A percentile compares a stretch with the other conserved stretches of the same genome.
These are phyloP conservation scores for Oncorhynchus kisutch DNA, from an alignment of 2,113 vertebrate genomes.

Conservation along the genomic window DNA sequence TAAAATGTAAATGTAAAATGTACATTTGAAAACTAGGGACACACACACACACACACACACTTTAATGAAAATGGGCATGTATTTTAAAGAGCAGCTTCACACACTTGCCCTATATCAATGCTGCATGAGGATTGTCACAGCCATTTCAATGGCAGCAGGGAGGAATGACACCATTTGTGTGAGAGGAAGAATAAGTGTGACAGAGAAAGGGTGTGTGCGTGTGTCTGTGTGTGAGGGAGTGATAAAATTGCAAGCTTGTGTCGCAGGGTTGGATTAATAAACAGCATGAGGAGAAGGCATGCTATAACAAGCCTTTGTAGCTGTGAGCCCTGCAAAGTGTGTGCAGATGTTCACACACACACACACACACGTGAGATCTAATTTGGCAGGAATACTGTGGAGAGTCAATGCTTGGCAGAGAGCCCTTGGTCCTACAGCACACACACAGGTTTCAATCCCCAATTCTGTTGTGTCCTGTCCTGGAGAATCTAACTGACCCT, in stretches of 20 bases:
- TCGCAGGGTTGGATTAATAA: slow-evolving; percentile 3
- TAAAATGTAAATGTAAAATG: background rate
- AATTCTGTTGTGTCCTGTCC: no score
- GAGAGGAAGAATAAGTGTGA: background rate
- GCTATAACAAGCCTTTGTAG: slow-evolving; percentile 35
- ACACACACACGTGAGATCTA: background rate
- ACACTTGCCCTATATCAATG: background rate
- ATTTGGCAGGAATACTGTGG: no score
- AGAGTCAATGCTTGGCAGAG: no score
- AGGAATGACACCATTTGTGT: slow-evolving; percentile 27
- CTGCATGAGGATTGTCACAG: background rate
- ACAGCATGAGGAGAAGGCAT: slow-evolving; percentile 21
- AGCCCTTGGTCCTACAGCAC: no score
- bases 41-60: background rate
- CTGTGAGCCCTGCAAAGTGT: slow-evolving; percentile 25
- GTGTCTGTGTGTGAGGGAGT: background rate
- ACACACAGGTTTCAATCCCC: background rate
- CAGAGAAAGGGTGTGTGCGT: background rate
- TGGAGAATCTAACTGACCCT: background rate
- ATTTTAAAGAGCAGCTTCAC: background rate
- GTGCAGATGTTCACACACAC: slow-evolving; percentile 11
- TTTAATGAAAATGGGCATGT: no score
- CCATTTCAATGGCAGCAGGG: background rate
- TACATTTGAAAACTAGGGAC: background rate
- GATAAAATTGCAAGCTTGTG: slow-evolving; percentile 30